These are phyloP conservation scores for Zele albiditarsus DNA, from an alignment of 2,888 invertebrate species.

Conservation along the genomic window DNA sequence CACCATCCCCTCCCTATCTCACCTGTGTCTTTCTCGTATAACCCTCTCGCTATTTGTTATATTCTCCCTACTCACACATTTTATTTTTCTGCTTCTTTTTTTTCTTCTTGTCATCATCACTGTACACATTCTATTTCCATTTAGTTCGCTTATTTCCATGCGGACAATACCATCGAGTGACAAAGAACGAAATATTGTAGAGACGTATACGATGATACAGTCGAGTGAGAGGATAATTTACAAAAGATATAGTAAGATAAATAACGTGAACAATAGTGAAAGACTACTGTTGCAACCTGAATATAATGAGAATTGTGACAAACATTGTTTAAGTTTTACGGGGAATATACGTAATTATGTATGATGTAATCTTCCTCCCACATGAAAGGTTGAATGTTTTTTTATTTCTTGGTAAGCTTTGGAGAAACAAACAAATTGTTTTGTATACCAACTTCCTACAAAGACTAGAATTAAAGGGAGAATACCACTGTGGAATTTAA, in stretches of 20 bases:
- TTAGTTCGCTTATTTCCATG: neutral
- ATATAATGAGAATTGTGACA: conserved; percentile 30
- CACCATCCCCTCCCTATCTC: conserved; percentile 6
- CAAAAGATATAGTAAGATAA: neutral
- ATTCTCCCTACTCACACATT: neutral
- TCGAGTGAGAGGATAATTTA: conserved; percentile 14
- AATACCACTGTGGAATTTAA: no score
- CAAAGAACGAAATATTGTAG: neutral
- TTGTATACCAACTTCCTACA: no score
- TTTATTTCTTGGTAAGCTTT: neutral
- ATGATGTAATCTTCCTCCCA: neutral
- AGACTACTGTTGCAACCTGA: neutral
- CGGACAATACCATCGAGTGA: conserved; percentile 21
- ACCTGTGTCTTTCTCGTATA: conserved; percentile 9
- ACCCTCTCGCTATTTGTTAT: neutral
- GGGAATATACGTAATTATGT: neutral
- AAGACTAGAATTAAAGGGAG: no score
- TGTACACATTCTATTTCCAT: neutral
- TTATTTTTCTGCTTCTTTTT: conserved; percentile 3
- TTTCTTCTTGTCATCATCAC: conserved; percentile 5
- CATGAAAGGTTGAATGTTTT: neutral
- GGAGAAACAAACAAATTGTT: no score
- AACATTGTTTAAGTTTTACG: neutral
- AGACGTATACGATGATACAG: neutral
- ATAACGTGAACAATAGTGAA: conserved; percentile 1